Conservation (phyloP, 2,888 invertebrate genomes). For the Erebia palarica region DNA sequence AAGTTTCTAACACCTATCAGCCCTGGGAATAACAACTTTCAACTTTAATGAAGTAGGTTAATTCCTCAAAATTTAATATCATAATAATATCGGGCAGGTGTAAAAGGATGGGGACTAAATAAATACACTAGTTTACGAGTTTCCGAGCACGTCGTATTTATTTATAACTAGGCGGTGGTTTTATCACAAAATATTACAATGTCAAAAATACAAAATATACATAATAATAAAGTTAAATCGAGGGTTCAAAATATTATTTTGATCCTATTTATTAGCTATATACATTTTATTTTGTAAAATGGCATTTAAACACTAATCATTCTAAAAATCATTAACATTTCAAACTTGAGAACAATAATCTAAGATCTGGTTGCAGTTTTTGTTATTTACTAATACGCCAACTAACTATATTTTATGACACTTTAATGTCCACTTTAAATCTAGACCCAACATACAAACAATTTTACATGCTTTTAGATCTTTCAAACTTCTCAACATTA, state of each 20-base stretch:
- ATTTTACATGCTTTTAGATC: too few species aligned
- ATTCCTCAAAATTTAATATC: neutral
- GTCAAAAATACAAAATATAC: conserved; percentile 11
- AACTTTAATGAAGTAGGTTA: neutral
- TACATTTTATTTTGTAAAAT: neutral
- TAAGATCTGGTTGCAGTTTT: too few species aligned
- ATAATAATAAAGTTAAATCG: neutral
- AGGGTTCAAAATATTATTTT: neutral
- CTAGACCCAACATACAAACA: too few species aligned
- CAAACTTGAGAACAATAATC: too few species aligned
- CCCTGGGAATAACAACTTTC: neutral
- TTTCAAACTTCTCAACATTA: too few species aligned
- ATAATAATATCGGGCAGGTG: neutral
- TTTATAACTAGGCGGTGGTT: conserved; percentile 41
- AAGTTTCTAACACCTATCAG: neutral
- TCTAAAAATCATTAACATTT: neutral
- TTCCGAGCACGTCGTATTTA: conserved; percentile 5
- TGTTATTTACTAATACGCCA: too few species aligned
- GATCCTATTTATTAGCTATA: neutral
- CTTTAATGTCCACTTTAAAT: too few species aligned
- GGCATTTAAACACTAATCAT: neutral
- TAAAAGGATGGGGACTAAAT: conserved; percentile 3
- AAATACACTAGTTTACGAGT: conserved; percentile 8
- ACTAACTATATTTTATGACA: too few species aligned
- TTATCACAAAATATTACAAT: conserved; percentile 41